Evolutionary conservation across 1,140 invertebrate species (phyloP), one percentile per base, ranked within the genome.

Genomic region (Melanaphis sacchari): DNA sequence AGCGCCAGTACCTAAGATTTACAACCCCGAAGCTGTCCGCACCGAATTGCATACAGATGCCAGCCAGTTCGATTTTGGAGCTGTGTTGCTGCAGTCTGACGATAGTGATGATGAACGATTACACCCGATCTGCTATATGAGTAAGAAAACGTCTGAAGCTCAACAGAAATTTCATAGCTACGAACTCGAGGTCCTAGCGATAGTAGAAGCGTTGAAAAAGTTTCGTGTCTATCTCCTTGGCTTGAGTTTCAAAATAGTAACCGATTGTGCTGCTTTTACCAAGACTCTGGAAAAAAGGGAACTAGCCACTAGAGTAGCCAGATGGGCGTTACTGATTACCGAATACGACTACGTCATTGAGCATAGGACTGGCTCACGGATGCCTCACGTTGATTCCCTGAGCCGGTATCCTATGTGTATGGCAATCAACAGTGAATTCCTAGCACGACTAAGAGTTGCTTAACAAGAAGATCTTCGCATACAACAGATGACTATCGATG

Each of bases 161-260:
- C 94, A 95, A 94, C 26, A 93, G 24, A 94, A 94, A 89, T 95
- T 95, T 94, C 95, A 95, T 94, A 95, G 95, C 0, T 95, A 95
- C 66, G 95, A 95, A 84, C 85, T 95, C 0, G 95, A 95, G 88
- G 95, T 94, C 0, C 81, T 96, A 22, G 95, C 95, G 0, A 94
- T 95, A 0, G 94, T 95, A 38, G 90, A 94, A 8, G 38, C 81
- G 38, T 84, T 84, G 7, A 84, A 84, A 9, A 84, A 21, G 21
- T 94, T 94, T 26, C 66, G 94, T 7, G 49, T 52, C 1, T 52
- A 52, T 21, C 49, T 52, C 18, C 49, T 52, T 1, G 49, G 49
- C 49, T 22, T 94, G 2, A 5, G 43, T 1, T 94, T 94, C 82
- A 54, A 46, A 8, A 88, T 88, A 88, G 85, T 52, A 43, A 88